These are phyloP conservation scores for Eptesicus fuscus DNA, from an alignment of 2,113 vertebrate species.

Conservation along the genomic window DNA sequence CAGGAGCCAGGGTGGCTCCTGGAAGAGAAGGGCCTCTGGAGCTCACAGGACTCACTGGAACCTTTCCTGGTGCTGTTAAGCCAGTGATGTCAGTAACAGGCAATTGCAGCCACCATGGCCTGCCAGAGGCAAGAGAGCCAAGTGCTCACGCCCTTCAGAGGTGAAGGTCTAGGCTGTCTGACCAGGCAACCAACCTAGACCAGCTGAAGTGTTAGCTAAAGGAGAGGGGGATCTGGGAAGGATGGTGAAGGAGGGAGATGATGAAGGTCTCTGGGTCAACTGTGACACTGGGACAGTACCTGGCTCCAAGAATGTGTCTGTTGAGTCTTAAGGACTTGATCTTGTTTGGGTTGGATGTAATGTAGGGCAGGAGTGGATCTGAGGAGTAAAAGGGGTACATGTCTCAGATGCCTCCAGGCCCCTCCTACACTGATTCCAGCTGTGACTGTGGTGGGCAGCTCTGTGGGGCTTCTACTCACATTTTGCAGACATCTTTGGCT, in stretches of 20 bases:
- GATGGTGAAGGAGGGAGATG: not conserved
- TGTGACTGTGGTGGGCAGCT: not conserved
- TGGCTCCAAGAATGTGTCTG: not conserved
- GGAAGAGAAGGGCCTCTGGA: not conserved
- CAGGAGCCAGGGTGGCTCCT: not conserved
- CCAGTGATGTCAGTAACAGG: not conserved
- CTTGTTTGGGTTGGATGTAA: not conserved
- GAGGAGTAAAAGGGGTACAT: not conserved
- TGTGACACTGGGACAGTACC: too few species aligned
- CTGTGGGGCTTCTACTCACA: too few species aligned
- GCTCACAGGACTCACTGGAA: not conserved
- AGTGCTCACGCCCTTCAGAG: not conserved
- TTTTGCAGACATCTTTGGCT: too few species aligned
- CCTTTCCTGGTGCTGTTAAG: not conserved
- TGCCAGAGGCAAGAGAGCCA: not conserved
- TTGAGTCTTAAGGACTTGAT: not conserved
- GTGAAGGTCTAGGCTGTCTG: not conserved
- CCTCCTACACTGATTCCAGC: not conserved
- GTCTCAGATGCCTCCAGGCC: not conserved
- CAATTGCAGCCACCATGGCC: not conserved
- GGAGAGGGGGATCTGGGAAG: not conserved
- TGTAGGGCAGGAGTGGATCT: not conserved
- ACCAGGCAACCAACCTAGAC: too few species aligned
- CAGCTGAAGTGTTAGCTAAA: not conserved
- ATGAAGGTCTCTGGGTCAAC: not conserved